Conservation (phyloP, 64 coral and sea anemone genomes). For the Pocillopora verrucosa region DNA sequence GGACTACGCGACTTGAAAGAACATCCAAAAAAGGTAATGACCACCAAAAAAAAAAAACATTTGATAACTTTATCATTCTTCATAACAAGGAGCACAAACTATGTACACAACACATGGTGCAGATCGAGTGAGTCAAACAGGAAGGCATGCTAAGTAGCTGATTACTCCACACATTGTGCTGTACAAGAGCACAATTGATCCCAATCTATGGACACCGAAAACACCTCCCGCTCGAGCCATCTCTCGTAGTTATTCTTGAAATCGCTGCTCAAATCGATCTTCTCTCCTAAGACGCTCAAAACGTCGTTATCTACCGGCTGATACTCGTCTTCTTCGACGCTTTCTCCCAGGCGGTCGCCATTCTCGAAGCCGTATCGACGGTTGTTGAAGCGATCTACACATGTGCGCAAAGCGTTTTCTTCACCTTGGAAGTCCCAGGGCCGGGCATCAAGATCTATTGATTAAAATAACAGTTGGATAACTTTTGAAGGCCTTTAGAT, state of each 20-base stretch:
- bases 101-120: not conserved
- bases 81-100: not conserved
- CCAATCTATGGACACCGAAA: slow-evolving; percentile 90
- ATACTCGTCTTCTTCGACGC: slow-evolving; percentile 60
- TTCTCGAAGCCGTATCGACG: slow-evolving; percentile 71
- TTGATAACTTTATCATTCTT: too few species aligned
- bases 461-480: not conserved
- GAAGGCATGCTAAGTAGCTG: not conserved
- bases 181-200: slow-evolving; percentile 89
- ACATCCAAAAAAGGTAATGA: too few species aligned
- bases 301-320: slow-evolving; percentile 79
- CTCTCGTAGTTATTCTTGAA: slow-evolving; percentile 97
- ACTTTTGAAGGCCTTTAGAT: not conserved
- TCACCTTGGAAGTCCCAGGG: slow-evolving; percentile 99
- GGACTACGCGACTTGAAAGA: too few species aligned
- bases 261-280: slow-evolving; percentile 79
- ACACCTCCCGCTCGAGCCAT: slow-evolving; percentile 98
- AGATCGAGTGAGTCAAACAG: not conserved
- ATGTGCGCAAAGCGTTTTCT: slow-evolving; percentile 80
- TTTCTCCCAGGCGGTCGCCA: slow-evolving; percentile 13
- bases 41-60: too few species aligned
- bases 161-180: not conserved
- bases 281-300: slow-evolving; percentile 81
- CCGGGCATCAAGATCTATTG: slow-evolving; percentile 85
- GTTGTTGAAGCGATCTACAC: slow-evolving; percentile 95